Conservation (phyloP, 1,140 invertebrate genomes). For the Drosophila punjabiensis region DNA sequence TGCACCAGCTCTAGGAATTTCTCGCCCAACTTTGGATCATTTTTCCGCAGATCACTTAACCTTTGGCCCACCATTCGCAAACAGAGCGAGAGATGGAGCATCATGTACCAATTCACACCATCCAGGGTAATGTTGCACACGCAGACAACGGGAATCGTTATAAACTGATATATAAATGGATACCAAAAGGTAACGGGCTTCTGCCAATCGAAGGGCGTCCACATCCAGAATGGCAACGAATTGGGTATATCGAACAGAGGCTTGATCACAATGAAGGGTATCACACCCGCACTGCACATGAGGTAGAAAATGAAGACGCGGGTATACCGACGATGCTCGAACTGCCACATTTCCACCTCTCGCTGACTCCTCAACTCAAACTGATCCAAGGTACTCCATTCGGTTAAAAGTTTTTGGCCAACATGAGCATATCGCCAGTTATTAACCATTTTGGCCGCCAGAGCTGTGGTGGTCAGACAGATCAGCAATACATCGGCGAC, state of each 20-base stretch:
- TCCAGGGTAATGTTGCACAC: conserved; percentile 49
- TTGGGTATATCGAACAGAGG: conserved; percentile 35
- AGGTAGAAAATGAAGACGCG: conserved; percentile 26
- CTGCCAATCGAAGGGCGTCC: conserved; percentile 65
- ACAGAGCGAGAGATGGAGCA: conserved; percentile 59
- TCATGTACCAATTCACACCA: conserved; percentile 62
- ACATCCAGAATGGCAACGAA: conserved; percentile 57
- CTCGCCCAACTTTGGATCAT: background rate
- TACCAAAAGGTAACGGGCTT: conserved; percentile 48
- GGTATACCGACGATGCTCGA: conserved; percentile 38
- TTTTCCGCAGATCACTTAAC: conserved; percentile 6
- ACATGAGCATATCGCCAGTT: conserved; percentile 42
- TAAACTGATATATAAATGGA: conserved; percentile 38
- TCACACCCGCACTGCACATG: conserved; percentile 38
- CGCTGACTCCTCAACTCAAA: conserved; percentile 19
- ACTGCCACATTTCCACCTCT: conserved; percentile 48
- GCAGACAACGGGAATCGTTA: conserved; percentile 42
- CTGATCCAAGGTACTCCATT: conserved; percentile 26
- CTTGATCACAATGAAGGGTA: conserved; percentile 36
- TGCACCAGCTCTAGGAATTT: conserved; percentile 41
- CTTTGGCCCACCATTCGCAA: conserved; percentile 59
- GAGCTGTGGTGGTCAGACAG: conserved; percentile 52
- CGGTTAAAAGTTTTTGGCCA: conserved; percentile 37
- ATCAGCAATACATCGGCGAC: conserved; percentile 56
- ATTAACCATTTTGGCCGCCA: conserved; percentile 53